Conservation (phyloP, 2,888 invertebrate species). For the Meghimatium bilineatum region DNA sequence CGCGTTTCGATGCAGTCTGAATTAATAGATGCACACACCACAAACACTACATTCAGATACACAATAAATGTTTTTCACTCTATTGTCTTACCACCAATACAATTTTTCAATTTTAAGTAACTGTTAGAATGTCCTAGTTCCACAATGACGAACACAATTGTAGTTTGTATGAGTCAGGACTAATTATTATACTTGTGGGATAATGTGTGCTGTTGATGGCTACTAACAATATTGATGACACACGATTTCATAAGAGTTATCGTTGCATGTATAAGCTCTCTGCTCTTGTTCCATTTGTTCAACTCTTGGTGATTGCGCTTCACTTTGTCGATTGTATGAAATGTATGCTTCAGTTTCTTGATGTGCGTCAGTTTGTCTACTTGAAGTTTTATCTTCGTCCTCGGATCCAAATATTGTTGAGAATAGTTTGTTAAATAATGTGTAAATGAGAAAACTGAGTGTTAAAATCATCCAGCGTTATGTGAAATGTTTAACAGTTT, state of each 20-base stretch:
- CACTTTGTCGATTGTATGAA: neutral
- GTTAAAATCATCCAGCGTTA: neutral
- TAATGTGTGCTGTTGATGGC: neutral
- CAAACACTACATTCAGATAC: neutral
- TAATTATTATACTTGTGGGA: neutral
- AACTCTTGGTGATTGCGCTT: neutral
- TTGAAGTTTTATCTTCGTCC: neutral
- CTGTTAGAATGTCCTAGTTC: too few species aligned
- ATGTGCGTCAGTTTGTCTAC: neutral
- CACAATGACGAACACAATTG: too few species aligned
- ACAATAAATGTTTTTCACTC: too few species aligned
- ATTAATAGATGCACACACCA: neutral
- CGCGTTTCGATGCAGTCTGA: too few species aligned
- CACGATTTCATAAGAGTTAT: neutral
- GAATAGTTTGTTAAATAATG: neutral
- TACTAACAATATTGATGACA: slow-evolving; percentile 7
- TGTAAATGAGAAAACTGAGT: slow-evolving; percentile 3
- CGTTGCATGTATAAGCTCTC: neutral
- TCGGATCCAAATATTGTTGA: neutral
- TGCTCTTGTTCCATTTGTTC: too few species aligned
- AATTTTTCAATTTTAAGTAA: too few species aligned
- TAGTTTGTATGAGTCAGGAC: too few species aligned
- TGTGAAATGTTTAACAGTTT: neutral
- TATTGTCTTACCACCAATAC: too few species aligned
- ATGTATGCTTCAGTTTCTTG: neutral